Evolutionary conservation across 2,888 invertebrate genomes (phyloP), one percentile per base, ranked within the genome.

Genomic region (Poecilus cupreus): DNA sequence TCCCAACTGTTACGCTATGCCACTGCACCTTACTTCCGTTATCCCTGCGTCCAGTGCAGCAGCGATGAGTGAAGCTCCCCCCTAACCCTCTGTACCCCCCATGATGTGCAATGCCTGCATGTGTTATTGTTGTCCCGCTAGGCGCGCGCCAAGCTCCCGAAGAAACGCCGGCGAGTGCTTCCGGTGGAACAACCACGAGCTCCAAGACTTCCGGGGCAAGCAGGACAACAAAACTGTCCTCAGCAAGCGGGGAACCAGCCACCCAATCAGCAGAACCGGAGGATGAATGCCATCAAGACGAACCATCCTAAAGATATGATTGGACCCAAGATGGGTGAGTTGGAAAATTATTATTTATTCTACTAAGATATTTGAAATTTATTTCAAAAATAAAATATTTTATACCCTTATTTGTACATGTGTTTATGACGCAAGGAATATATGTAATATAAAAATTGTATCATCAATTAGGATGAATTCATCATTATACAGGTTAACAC

Each of bases 61-160:
- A 16, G 46, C 46, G 32, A 8, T 32, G 32, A 8, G 32, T 32
- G 32, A 32, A 32, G 32, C 16, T 18, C 16, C 18, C 16, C 16
- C 18, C 13, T 16, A 13, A 49, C n/a, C 18, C 3, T n/a, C 43
- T 43, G 11, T 43, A 1, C 5, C 43, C 49, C 49, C 54, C 20
- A 2, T 20, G 20, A 18, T 20, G 2, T 54, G 11, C 16, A 18
- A 57, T 18, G 22, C 57, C 32, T 13, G 32, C 26, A 68, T 13
- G 10, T 13, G 26, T 75, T 26, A 72, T 46, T 5, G 72, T 18
- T 49, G 10, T 64, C 57, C 90, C 54, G 84, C 37, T 92, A 98
- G 93, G 99, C 99, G 84, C 92, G 99, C 87, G 98, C 98, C 83
- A 99, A 99, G 91, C 93, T 99, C 90, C 99, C 99, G 83, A 99